Percentiles rank a stretch among this genome's conserved stretches.
phyloP scores from a whole-genome alignment of 2,888 invertebrate species.

The Drosophila formosana region DNA sequence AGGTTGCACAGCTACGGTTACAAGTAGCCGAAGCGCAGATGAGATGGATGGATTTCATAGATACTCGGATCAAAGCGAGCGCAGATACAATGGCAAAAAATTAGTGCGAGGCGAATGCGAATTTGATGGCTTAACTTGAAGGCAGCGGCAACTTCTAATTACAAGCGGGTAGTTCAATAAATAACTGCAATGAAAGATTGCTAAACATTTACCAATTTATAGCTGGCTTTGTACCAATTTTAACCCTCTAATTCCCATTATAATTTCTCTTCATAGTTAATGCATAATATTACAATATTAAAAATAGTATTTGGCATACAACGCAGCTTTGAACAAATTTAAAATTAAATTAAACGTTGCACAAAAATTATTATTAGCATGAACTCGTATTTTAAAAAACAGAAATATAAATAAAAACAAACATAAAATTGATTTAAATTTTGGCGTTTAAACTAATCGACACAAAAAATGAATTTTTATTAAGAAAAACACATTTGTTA shows the following conservation, averaged over 20 bases:
- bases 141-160: conserved; percentile 32
- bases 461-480: no score
- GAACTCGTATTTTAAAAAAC: no score
- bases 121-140: conserved; percentile 51
- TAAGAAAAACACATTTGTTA: no score
- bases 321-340: no score
- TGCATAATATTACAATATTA: no score
- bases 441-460: no score
- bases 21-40: conserved; percentile 53
- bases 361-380: no score
- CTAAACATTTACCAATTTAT: background rate
- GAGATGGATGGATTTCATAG: conserved; percentile 49
- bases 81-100: conserved; percentile 71
- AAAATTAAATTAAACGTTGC: no score
- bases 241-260: background rate
- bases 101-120: conserved; percentile 57
- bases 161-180: conserved; percentile 1
- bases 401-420: no score
- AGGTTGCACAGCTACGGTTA: conserved; percentile 51
- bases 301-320: no score
- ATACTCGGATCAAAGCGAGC: conserved; percentile 35
- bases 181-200: background rate
- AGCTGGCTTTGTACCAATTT: conserved; percentile 47
- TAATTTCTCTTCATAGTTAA: no score
- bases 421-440: no score